Conservation (phyloP, 2,113 vertebrate species). For the Dasyornis broadbenti region DNA sequence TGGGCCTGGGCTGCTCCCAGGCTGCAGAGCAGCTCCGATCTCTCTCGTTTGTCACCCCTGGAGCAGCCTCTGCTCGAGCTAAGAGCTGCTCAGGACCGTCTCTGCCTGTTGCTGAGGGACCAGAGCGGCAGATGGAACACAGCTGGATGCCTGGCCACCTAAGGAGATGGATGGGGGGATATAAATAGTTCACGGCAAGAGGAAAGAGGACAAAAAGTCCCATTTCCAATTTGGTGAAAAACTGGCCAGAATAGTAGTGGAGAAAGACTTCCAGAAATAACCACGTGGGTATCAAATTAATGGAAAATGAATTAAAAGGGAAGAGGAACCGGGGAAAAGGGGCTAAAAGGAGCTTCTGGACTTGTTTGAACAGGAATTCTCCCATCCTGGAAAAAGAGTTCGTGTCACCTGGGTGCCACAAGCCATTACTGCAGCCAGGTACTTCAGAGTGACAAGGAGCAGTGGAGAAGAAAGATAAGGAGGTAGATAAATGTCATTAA, state of each 20-base stretch:
- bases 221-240: not conserved
- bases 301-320: not conserved
- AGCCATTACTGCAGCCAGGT: not conserved
- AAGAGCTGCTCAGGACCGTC: not conserved
- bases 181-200: conserved; percentile 33
- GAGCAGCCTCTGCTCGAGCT: not conserved
- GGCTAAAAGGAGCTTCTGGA: not conserved
- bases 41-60: not conserved
- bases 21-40: not conserved
- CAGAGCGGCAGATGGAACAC: conserved; percentile 12
- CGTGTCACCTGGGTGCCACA: not conserved
- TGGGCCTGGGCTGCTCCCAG: not conserved
- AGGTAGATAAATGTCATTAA: conserved; percentile 15
- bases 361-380: not conserved
- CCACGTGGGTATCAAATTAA: not conserved
- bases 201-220: conserved; percentile 36
- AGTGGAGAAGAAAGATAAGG: not conserved
- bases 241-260: conserved; percentile 4
- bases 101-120: conserved; percentile 24
- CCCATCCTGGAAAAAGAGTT: not conserved
- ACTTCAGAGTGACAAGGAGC: not conserved
- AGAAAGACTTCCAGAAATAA: conserved; percentile 40
- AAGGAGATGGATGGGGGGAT: conserved; percentile 18
- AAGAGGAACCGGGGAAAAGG: not conserved
- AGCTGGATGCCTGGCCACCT: conserved; percentile 28